A percentile compares a stretch with the other conserved stretches of the same genome.
These are phyloP conservation scores for Morpho deidamia DNA, from an alignment of 2,888 invertebrate genomes.

Conservation along the genomic window DNA sequence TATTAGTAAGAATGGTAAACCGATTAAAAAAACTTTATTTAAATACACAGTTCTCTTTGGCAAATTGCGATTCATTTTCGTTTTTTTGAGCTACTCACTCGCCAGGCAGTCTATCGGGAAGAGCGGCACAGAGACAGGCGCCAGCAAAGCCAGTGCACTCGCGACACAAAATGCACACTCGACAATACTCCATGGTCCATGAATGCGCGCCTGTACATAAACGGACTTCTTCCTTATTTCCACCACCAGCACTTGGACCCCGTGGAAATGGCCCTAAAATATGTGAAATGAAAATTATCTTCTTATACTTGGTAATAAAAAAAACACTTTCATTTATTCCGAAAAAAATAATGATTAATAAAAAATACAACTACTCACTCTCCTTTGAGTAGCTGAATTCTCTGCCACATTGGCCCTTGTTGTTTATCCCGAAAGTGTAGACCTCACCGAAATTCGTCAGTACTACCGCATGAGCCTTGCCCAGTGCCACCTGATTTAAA, in stretches of 20 bases:
- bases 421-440: slow-evolving; percentile 97
- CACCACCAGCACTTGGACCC: slow-evolving; percentile 28
- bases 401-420: slow-evolving; percentile 97
- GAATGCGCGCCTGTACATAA: slow-evolving; percentile 84
- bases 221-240: slow-evolving; percentile 40
- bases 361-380: slow-evolving; percentile 48
- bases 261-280: slow-evolving; percentile 6
- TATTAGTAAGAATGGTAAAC: too few species aligned
- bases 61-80: too few species aligned
- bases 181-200: slow-evolving; percentile 89
- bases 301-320: too few species aligned
- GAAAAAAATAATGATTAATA: neutral
- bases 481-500: slow-evolving; percentile 84
- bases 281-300: too few species aligned
- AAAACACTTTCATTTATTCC: too few species aligned
- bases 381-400: slow-evolving; percentile 84
- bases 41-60: too few species aligned
- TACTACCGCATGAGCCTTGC: slow-evolving; percentile 97
- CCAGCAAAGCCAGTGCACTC: slow-evolving; percentile 96
- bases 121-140: slow-evolving; percentile 86
- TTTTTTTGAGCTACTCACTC: slow-evolving; percentile 80
- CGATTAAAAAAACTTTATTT: neutral
- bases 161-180: slow-evolving; percentile 93
- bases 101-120: slow-evolving; percentile 90
- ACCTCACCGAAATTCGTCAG: slow-evolving; percentile 93